phyloP scores from a whole-genome alignment of 2,797 vertebrate genomes.

The Semotilus atromaculatus region DNA sequence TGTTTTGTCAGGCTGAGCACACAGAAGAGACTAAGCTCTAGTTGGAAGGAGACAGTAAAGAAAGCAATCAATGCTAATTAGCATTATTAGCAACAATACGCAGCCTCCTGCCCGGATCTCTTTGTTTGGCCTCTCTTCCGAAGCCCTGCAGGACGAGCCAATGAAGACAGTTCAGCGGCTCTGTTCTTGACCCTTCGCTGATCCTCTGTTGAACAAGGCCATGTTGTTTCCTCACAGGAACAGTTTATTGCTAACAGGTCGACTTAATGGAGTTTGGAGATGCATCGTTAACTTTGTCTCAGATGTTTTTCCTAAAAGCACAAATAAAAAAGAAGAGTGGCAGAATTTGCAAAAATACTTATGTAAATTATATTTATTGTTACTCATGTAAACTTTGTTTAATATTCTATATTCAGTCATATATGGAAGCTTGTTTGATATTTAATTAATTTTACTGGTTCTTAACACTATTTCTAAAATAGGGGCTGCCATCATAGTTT shows the following conservation, averaged over 20 bases:
- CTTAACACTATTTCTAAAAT: neutral
- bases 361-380: neutral
- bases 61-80: slow-evolving; percentile 72
- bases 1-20: slow-evolving; percentile 64
- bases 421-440: neutral
- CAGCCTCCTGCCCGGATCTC: slow-evolving; percentile 54
- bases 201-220: neutral
- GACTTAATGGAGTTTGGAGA: neutral
- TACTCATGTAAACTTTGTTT: neutral
- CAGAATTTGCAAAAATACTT: neutral
- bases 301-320: neutral
- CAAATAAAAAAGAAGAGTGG: neutral
- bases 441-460: neutral
- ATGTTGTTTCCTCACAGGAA: neutral
- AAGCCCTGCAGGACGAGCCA: slow-evolving; percentile 31
- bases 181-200: slow-evolving; percentile 9
- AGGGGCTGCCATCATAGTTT: neutral
- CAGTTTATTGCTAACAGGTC: slow-evolving; percentile 13
- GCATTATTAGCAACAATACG: slow-evolving; percentile 72
- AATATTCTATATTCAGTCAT: neutral
- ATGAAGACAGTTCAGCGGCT: slow-evolving; percentile 35
- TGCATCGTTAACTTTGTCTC: neutral
- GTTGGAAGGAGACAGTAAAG: slow-evolving; percentile 74
- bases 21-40: slow-evolving; percentile 72
- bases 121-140: slow-evolving; percentile 51